A percentile compares a stretch with the other conserved stretches of the same genome.
Evolutionary conservation across 2,113 vertebrate genomes (phyloP).

Genomic region (Serilophus lunatus): DNA sequence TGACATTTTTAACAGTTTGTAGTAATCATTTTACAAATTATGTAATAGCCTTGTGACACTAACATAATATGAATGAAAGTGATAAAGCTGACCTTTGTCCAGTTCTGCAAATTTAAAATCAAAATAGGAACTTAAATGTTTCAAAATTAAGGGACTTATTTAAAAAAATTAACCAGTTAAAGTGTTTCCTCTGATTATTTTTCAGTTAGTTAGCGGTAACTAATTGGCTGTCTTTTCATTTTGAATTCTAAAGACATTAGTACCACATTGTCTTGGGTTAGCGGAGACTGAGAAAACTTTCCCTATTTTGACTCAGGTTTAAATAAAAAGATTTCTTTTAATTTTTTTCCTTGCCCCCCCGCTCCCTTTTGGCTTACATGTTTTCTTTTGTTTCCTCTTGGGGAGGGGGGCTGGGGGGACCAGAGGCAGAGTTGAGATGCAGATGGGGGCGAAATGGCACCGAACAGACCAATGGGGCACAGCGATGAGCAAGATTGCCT

Average conservation of each 20-base stretch:
- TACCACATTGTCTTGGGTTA: too few relatives aligned
- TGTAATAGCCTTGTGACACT: background rate
- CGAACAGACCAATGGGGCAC: too few relatives aligned
- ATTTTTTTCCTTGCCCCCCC: too few relatives aligned
- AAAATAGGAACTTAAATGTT: conserved; percentile 24
- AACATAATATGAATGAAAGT: background rate
- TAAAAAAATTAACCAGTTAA: conserved; percentile 56
- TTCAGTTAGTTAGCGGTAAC: background rate
- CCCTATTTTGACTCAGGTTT: too few relatives aligned
- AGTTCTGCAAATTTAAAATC: background rate
- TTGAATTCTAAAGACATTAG: background rate
- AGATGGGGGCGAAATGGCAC: too few relatives aligned
- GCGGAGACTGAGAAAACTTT: too few relatives aligned
- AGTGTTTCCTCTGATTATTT: background rate
- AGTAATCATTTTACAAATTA: conserved; percentile 5
- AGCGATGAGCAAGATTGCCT: too few relatives aligned
- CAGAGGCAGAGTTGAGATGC: too few relatives aligned
- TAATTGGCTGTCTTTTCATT: background rate
- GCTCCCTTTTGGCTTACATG: too few relatives aligned
- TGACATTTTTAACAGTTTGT: conserved; percentile 5
- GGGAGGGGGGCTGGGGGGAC: too few relatives aligned
- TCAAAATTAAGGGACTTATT: conserved; percentile 61
- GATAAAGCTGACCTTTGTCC: background rate
- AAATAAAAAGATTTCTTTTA: too few relatives aligned
- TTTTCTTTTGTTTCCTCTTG: too few relatives aligned